Evolutionary conservation across 2,797 vertebrate genomes (phyloP).

Genomic region (Helostoma temminkii): DNA sequence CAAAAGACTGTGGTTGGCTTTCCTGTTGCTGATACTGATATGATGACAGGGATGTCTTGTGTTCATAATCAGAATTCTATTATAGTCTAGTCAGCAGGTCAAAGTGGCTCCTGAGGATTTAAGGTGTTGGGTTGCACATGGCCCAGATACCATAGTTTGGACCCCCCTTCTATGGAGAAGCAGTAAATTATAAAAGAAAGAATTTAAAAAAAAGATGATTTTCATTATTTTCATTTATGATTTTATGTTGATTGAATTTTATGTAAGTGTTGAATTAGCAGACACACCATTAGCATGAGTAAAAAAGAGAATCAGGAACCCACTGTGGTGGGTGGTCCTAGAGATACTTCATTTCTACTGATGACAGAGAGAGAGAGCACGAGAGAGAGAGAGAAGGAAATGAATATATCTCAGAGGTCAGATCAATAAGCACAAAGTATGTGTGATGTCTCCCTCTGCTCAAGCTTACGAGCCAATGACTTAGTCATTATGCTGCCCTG

Average conservation of each 20-base stretch:
- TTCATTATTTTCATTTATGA: no score
- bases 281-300: constrained; percentile 46
- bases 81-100: neutral
- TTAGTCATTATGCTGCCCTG: constrained; percentile 39
- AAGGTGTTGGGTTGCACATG: neutral
- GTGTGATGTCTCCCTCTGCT: constrained; percentile 20
- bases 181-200: neutral
- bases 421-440: constrained; percentile 54
- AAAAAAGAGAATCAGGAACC: constrained; percentile 33
- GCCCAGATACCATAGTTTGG: neutral
- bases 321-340: constrained; percentile 20
- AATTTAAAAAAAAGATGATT: no score
- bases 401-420: constrained; percentile 50
- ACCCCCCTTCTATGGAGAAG: neutral
- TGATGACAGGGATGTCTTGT: neutral
- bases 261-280: no score
- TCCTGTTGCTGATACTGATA: neutral
- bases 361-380: no score
- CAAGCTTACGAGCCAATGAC: constrained; percentile 38
- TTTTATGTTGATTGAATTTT: no score
- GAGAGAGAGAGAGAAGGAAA: constrained; percentile 42
- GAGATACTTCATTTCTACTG: constrained; percentile 45
- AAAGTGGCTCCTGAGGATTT: no score
- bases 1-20: no score
- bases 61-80: neutral